A percentile compares a stretch with the other conserved stretches of the same genome.
Conservation (phyloP, 2,888 invertebrate genomes). For the Ennomos fuscantarius region DNA sequence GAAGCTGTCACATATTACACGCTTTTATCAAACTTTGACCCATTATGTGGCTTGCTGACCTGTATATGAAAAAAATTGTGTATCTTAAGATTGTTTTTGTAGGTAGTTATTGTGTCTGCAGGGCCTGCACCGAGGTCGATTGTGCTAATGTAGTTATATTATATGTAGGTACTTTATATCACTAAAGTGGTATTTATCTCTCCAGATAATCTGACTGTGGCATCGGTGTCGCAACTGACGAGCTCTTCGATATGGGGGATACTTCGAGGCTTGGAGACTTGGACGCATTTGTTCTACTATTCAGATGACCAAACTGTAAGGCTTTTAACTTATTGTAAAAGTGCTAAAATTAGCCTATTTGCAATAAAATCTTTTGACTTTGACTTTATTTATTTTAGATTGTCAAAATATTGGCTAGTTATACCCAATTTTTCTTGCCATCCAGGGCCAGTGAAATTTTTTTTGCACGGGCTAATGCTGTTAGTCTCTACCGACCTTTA, state of each 20-base stretch:
- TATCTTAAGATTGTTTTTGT: too few relatives aligned
- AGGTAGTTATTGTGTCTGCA: too few relatives aligned
- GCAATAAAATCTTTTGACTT: too few relatives aligned
- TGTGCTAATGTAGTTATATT: not conserved
- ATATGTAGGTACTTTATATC: not conserved
- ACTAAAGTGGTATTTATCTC: constrained; percentile 19
- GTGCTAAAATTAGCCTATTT: too few relatives aligned
- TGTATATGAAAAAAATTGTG: too few relatives aligned
- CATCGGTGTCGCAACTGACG: constrained; percentile 43
- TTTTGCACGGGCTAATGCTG: too few relatives aligned
- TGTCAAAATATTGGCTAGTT: not conserved
- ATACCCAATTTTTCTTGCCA: too few relatives aligned
- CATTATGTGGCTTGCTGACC: too few relatives aligned
- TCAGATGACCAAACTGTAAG: constrained; percentile 54
- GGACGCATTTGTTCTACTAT: constrained; percentile 89
- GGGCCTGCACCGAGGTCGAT: not conserved
- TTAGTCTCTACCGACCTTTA: too few relatives aligned
- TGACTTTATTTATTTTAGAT: not conserved
- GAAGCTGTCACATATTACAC: too few relatives aligned
- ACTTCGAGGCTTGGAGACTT: constrained; percentile 93
- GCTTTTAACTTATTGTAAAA: not conserved
- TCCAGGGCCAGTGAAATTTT: too few relatives aligned
- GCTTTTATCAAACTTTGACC: too few relatives aligned
- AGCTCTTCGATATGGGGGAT: constrained; percentile 91
- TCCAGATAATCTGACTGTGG: constrained; percentile 63